Evolutionary conservation across 2,113 vertebrate genomes (phyloP).

Genomic region (human (Homo sapiens)): GRCh38 chr2:188359501-188360000

Average conservation of each 20-base stretch:
- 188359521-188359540: not conserved
- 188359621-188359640: not conserved
- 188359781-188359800: not conserved
- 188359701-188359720: not conserved
- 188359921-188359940: not conserved
- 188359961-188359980: not conserved
- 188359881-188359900: not conserved
- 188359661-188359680: not conserved
- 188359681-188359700: not conserved
- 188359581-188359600: not conserved
- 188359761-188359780: not conserved
- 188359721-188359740: not conserved
- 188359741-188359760: not conserved
- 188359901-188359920: not conserved
- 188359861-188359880: not conserved
- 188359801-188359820: not conserved
- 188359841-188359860: not conserved
- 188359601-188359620: not conserved
- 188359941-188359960: not conserved
- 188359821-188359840: not conserved
- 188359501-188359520: not conserved
- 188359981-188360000: not conserved
- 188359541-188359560: not conserved
- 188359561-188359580: not conserved
- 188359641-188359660: not conserved